phyloP scores from a whole-genome alignment of 2,797 vertebrate genomes.

The Linurgus olivaceus region DNA sequence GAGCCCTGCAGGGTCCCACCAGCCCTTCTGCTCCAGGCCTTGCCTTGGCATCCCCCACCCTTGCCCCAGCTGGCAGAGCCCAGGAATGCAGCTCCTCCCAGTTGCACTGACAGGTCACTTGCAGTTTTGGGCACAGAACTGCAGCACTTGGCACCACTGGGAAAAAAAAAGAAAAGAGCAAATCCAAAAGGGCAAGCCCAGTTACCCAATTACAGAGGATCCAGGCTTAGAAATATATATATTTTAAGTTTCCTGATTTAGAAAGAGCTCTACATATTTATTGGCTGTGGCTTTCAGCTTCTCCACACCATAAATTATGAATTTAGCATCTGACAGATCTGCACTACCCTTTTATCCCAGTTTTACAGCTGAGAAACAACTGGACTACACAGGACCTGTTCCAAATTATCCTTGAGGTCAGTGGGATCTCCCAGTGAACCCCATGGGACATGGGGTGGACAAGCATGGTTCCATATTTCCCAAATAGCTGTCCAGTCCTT shows the following conservation, averaged over 20 bases:
- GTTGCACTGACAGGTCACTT: rapidly evolving
- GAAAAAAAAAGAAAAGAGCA: background rate
- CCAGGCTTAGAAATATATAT: background rate
- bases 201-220: background rate
- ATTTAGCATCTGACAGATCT: background rate
- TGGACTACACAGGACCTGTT: background rate
- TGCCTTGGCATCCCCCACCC: background rate
- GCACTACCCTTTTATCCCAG: background rate
- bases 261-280: rapidly evolving
- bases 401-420: background rate
- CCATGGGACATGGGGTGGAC: rapidly evolving
- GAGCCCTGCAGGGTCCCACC: background rate
- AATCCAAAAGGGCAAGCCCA: background rate
- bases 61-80: background rate
- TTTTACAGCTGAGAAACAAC: background rate
- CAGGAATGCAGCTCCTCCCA: background rate
- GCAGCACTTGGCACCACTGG: background rate
- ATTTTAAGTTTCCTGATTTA: background rate
- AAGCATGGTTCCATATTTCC: background rate
- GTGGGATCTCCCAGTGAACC: background rate
- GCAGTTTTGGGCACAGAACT: background rate
- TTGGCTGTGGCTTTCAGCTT: background rate
- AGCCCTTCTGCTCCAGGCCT: background rate
- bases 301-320: background rate
- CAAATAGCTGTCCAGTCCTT: background rate